Conservation (phyloP, 2,888 invertebrate species). For the Nycteola revayana region DNA sequence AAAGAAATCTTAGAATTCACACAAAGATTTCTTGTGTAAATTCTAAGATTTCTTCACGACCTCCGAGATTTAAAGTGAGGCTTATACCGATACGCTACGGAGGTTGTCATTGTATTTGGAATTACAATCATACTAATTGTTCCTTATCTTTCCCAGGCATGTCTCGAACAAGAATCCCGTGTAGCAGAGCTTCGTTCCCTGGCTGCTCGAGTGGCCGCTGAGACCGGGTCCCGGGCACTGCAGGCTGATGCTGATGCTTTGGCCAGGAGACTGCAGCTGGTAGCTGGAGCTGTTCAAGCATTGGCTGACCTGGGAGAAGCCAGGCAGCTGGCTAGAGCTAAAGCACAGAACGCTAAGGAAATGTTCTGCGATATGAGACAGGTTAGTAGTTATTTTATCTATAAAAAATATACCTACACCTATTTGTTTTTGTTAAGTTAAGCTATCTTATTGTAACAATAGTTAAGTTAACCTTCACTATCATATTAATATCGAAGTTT, state of each 20-base stretch:
- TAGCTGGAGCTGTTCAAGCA: slow-evolving; percentile 87
- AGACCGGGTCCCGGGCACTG: slow-evolving; percentile 88
- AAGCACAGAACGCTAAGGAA: slow-evolving; percentile 83
- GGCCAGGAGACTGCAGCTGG: slow-evolving; percentile 88
- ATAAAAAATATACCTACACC: no score
- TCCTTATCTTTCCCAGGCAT: slow-evolving; percentile 80
- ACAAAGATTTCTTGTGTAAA: no score
- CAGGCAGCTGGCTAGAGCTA: slow-evolving; percentile 81
- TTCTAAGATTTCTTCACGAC: no score
- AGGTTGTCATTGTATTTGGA: no score
- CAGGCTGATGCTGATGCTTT: slow-evolving; percentile 90
- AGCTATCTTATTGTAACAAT: no score
- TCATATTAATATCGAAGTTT: no score
- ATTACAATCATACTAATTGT: no score
- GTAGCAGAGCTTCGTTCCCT: slow-evolving; percentile 88
- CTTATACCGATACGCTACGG: no score
- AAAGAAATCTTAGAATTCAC: no score
- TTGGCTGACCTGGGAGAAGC: slow-evolving; percentile 90
- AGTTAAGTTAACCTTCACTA: no score
- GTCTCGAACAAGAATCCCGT: slow-evolving; percentile 88
- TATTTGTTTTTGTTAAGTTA: no score
- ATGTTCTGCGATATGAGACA: slow-evolving; percentile 88
- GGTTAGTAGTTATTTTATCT: slow-evolving; percentile 82
- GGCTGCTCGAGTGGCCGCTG: slow-evolving; percentile 89
- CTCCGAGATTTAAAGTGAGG: no score